These are phyloP conservation scores for Pachydiplax longipennis DNA, from an alignment of 2,888 invertebrate species.

Conservation along the genomic window DNA sequence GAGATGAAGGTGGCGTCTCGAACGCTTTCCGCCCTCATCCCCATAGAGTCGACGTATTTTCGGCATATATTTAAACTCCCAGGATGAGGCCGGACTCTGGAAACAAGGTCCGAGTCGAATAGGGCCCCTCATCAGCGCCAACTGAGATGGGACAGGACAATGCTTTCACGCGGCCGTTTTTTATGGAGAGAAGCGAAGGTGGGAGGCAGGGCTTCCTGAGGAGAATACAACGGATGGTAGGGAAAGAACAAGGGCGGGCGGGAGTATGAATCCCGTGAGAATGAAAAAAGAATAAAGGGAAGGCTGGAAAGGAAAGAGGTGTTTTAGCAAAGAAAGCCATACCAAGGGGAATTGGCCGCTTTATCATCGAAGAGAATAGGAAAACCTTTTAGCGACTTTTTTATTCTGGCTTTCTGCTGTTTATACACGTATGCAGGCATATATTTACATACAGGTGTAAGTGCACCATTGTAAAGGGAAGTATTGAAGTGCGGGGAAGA, in stretches of 20 bases:
- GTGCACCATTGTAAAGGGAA: neutral
- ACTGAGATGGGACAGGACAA: neutral
- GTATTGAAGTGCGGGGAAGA: too few relatives aligned
- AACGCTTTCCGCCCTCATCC: too few relatives aligned
- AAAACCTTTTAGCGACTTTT: neutral
- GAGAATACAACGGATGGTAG: neutral
- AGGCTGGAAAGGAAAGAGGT: neutral
- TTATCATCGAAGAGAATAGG: neutral
- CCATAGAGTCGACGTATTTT: neutral
- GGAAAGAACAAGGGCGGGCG: neutral
- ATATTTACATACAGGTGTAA: neutral
- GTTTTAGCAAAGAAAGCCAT: neutral
- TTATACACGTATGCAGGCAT: neutral
- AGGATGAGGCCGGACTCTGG: neutral
- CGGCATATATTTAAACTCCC: neutral
- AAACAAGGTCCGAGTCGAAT: neutral
- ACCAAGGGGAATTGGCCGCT: neutral
- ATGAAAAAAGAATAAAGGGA: neutral
- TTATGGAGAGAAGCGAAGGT: neutral
- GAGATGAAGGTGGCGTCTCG: too few relatives aligned
- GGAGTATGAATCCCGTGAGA: neutral
- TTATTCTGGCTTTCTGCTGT: neutral
- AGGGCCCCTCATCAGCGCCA: neutral
- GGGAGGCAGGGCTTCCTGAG: neutral
- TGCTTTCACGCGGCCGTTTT: neutral